Evolutionary conservation across 1,140 invertebrate species (phyloP).

Genomic region (Drosophila insularis): DNA sequence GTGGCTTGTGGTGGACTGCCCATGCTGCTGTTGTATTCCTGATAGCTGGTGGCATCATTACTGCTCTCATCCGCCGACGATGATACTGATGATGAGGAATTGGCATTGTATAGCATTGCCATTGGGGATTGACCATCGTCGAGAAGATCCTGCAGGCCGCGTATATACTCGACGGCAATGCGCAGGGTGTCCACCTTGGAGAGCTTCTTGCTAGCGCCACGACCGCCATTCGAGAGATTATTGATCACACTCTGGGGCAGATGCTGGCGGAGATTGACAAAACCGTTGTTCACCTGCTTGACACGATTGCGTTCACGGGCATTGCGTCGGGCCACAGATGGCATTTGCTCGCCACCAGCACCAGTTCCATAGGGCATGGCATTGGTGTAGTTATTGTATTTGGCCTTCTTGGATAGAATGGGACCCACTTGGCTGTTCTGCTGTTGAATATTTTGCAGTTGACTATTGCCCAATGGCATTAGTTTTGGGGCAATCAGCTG

Average conservation of each 20-base stretch:
- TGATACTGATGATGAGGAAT: conserved; percentile 1
- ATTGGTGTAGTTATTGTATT: conserved; percentile 86
- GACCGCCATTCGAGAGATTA: conserved; percentile 86
- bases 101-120: too few relatives aligned
- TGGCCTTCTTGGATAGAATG: conserved; percentile 85
- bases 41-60: conserved; percentile 64
- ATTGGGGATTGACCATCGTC: conserved; percentile 84
- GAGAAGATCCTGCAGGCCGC: conserved; percentile 91
- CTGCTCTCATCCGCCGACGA: conserved; percentile 70
- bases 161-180: conserved; percentile 97
- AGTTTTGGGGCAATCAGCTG: conserved; percentile 71
- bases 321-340: conserved; percentile 94
- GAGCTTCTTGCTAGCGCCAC: conserved; percentile 91
- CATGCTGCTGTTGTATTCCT: conserved; percentile 68
- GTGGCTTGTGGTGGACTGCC: conserved; percentile 83
- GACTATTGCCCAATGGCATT: conserved; percentile 73
- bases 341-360: conserved; percentile 83
- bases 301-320: conserved; percentile 96
- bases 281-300: conserved; percentile 98
- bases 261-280: conserved; percentile 93
- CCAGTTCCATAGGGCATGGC: conserved; percentile 83
- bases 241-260: conserved; percentile 90
- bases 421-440: conserved; percentile 34
- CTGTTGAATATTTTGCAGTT: conserved; percentile 65
- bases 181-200: conserved; percentile 97